Conservation (phyloP, 2,797 vertebrate species). For the Adelosebastes latens region DNA sequence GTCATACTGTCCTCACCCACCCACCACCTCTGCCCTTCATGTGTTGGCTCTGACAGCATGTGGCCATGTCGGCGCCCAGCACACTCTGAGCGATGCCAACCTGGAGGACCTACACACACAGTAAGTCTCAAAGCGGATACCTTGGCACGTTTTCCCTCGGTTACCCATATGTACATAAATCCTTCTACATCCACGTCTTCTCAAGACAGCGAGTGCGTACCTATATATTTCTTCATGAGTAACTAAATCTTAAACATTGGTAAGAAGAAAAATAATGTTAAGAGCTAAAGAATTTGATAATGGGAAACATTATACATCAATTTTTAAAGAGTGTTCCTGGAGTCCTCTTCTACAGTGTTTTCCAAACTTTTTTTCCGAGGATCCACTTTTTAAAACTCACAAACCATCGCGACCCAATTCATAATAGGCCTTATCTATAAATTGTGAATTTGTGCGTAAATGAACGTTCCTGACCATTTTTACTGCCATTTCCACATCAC, state of each 20-base stretch:
- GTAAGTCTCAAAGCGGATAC: conserved; percentile 66
- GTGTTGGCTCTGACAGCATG: conserved; percentile 58
- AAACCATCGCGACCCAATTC: too few relatives aligned
- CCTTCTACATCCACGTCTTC: neutral
- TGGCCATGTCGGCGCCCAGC: conserved; percentile 45
- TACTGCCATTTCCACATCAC: too few relatives aligned
- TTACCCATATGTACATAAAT: neutral
- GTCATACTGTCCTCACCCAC: neutral
- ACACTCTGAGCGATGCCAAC: conserved; percentile 61
- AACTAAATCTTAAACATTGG: neutral
- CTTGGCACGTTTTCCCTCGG: neutral
- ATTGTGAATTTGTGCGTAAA: too few relatives aligned
- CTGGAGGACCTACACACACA: conserved; percentile 72
- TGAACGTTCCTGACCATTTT: too few relatives aligned
- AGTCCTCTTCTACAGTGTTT: neutral
- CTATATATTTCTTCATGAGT: neutral
- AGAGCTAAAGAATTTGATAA: neutral
- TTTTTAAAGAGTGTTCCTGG: neutral
- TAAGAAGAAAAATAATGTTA: neutral
- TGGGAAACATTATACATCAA: neutral
- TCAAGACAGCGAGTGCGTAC: neutral
- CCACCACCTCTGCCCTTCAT: conserved; percentile 16
- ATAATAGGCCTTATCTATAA: too few relatives aligned
- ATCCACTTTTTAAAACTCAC: too few relatives aligned
- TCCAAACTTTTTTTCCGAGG: too few relatives aligned